Evolutionary conservation across 1,140 invertebrate species (phyloP), one percentile per base, ranked within the genome.

Genomic region (Cydia fagiglandana): DNA sequence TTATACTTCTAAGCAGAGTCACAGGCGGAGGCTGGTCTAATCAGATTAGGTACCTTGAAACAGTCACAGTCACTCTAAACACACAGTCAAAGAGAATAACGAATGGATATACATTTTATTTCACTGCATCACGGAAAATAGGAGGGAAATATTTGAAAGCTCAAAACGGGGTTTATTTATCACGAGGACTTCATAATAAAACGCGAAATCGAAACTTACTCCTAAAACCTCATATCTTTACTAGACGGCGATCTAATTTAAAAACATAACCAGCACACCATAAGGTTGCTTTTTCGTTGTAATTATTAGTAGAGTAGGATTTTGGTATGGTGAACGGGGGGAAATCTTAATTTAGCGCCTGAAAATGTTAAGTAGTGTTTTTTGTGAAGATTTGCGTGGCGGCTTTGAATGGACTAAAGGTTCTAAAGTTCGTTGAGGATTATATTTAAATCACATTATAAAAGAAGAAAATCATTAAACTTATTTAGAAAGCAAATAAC

Each of bases 61-160:
- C 53, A 20, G 53, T 20, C n/a, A n/a, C 50, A 64, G 64, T 38
- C 17, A n/a, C 34, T 70, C 17, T 4, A 70, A 70, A 70, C 30
- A 70, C 30, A 70, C 6, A 70, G 15, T 70, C 66, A 70, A 70
- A 70, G 66, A 17, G 66, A 70, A 70, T 70, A 70, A 45, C 28
- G 66, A 70, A 70, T n/a, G 66, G 66, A 70, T 28, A 70, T 17
- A 70, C 66, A 70, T 70, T 70, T 70, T 34, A 38, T 70, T 70
- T 41, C 28, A 70, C 66, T 70, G 34, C 30, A 68, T 53, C n/a
- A 61, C 56, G 9, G 53, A 24, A 61, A 61, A 24, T 17, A 70
- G 15, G 1, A 17, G 66, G 30, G 34, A 17, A 70, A 41, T 70
- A 41, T 70, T 38, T 4, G 30, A 61, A 61, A 61, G 66, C 66